A percentile compares a stretch with the other conserved stretches of the same genome.
phyloP scores from a whole-genome alignment of 2,888 invertebrate species.

The Trachelus troglodyta region DNA sequence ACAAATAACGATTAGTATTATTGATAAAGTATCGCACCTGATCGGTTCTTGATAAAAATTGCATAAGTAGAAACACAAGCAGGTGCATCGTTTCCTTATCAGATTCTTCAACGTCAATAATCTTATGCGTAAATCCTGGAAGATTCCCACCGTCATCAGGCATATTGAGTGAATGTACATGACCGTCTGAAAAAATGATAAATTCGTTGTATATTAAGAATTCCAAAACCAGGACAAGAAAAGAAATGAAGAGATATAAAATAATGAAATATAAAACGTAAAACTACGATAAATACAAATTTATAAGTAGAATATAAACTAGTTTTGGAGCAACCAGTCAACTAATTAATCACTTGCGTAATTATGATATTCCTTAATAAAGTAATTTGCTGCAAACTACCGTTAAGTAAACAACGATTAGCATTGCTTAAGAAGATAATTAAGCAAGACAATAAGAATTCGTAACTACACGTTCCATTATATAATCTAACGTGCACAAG shows the following conservation, averaged over 20 bases:
- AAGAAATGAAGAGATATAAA: not conserved
- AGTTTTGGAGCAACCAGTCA: not conserved
- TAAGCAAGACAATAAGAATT: not conserved
- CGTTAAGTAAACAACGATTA: not conserved
- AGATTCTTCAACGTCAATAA: constrained; percentile 93
- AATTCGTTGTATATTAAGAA: not conserved
- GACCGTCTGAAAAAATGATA: constrained; percentile 73
- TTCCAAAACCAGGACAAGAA: not conserved
- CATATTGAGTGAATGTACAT: constrained; percentile 85
- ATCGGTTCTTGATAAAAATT: constrained; percentile 88
- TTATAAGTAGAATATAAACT: not conserved
- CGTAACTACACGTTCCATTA: not conserved
- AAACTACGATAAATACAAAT: not conserved
- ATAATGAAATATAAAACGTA: not conserved
- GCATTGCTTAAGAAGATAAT: not conserved
- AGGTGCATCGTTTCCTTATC: constrained; percentile 96
- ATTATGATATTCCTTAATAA: not conserved
- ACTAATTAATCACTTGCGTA: not conserved
- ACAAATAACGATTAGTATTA: not conserved
- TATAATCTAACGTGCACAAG: not conserved
- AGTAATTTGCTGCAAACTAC: not conserved
- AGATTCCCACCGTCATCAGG: constrained; percentile 79
- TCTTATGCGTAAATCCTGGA: constrained; percentile 82
- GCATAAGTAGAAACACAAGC: constrained; percentile 95
- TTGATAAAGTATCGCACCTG: constrained; percentile 64